phyloP scores from a whole-genome alignment of 2,888 invertebrate species.

The Acrobasis consociella region DNA sequence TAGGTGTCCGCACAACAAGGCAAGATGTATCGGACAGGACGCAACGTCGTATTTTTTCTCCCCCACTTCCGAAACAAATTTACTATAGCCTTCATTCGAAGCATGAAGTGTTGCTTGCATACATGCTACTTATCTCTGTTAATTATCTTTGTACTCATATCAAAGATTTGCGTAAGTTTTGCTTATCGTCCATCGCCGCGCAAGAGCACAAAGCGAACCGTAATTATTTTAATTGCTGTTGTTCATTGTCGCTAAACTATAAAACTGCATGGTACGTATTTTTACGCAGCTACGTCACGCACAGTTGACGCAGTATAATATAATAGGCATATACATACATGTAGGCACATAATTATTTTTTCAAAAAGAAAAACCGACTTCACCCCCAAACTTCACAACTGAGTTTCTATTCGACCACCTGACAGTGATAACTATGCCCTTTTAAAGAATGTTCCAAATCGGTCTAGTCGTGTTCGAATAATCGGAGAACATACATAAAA shows the following conservation, averaged over 20 bases:
- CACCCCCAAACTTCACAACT: too few relatives aligned
- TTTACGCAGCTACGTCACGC: too few relatives aligned
- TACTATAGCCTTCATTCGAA: slow-evolving; percentile 5
- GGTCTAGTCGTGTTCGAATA: too few relatives aligned
- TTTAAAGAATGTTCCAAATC: too few relatives aligned
- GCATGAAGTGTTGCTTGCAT: slow-evolving; percentile 14
- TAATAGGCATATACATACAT: too few relatives aligned
- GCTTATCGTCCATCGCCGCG: slow-evolving; percentile 1
- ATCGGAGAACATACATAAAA: too few relatives aligned
- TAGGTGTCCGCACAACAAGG: slow-evolving; percentile 1
- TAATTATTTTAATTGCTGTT: not conserved
- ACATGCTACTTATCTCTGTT: not conserved
- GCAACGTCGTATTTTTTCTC: slow-evolving; percentile 10
- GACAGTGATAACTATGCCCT: too few relatives aligned
- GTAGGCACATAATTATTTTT: too few relatives aligned
- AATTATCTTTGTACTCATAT: slow-evolving; percentile 5
- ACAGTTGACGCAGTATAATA: too few relatives aligned
- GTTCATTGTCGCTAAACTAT: not conserved
- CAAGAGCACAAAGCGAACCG: not conserved
- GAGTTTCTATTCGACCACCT: too few relatives aligned
- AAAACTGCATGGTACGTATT: not conserved
- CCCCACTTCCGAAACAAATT: slow-evolving; percentile 19
- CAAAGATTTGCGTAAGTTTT: slow-evolving; percentile 4
- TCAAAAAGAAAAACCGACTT: too few relatives aligned
- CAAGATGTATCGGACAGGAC: slow-evolving; percentile 17